Base-by-base conservation (phyloP, 37 sponge, comb jelly and placozoan species). In the Haliclona indistincta region DNA sequence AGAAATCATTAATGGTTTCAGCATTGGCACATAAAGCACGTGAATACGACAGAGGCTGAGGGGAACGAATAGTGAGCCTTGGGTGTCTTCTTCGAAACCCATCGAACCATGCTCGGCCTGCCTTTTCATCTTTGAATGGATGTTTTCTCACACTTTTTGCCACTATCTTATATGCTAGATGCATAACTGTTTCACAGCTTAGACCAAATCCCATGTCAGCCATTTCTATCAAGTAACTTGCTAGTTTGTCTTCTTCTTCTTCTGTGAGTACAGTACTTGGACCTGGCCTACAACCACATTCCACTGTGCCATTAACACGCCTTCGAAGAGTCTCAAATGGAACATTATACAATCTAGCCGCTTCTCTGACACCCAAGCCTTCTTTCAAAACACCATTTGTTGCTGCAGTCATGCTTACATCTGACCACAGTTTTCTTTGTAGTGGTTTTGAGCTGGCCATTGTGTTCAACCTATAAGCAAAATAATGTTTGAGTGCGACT, bases 391-490 rank as follows among this genome's bases (percentile, higher is more conserved):
- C 73, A 33, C 44, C 34, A 36, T 77, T n/a, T 13, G 63, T 53
- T 3, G 86, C 79, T 53, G 65, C 67, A n/a, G 7, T 19, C 86
- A 85, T 85, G 67, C 76, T 72, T 44, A 49, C 55, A 0, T 64
- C 49, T 19, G 79, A 38, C 86, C 78, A 85, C 0, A 78, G 56
- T 34, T 85, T 85, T 7, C 68, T 11, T 34, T 77, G n/a, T n/a
- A n/a, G n/a, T n/a, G n/a, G n/a, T n/a, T n/a, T n/a, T n/a, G n/a
- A n/a, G n/a, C n/a, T n/a, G n/a, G n/a, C n/a, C n/a, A n/a, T n/a
- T n/a, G n/a, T n/a, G n/a, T n/a, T n/a, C n/a, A n/a, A n/a, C n/a
- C n/a, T n/a, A n/a, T n/a, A n/a, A n/a, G n/a, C n/a, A n/a, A n/a
- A n/a, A n/a, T n/a, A n/a, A n/a, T n/a, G n/a, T n/a, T n/a, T n/a